Evolutionary conservation across 2,113 vertebrate genomes (phyloP).

Genomic region (Elachura formosa): DNA sequence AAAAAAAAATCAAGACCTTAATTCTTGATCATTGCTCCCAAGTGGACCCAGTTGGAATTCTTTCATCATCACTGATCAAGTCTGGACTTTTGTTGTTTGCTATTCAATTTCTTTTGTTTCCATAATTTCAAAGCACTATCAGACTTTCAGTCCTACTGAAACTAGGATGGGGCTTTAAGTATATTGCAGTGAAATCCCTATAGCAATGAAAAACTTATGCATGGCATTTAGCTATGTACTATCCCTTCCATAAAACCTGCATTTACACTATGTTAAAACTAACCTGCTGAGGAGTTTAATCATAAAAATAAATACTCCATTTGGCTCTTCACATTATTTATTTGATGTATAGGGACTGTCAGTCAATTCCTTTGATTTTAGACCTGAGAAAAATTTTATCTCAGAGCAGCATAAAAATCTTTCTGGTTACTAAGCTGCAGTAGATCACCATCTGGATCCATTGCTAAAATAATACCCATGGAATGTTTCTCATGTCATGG

Average conservation of each 20-base stretch:
- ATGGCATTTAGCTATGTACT: not conserved
- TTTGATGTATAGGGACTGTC: not conserved
- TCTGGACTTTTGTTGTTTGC: constrained; percentile 68
- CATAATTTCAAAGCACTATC: constrained; percentile 65
- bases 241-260: constrained; percentile 11
- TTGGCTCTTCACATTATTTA: constrained; percentile 10
- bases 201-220: constrained; percentile 29
- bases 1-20: constrained; percentile 45
- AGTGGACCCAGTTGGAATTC: constrained; percentile 53
- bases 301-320: constrained; percentile 13
- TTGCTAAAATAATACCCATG: not conserved
- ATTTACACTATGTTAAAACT: constrained; percentile 41
- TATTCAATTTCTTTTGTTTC: constrained; percentile 69
- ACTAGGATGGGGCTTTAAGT: not conserved
- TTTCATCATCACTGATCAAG: constrained; percentile 63
- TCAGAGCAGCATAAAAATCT: not conserved
- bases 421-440: not conserved
- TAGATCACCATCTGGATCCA: not conserved
- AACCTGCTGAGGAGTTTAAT: constrained; percentile 47
- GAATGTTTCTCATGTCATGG: not conserved
- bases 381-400: not conserved
- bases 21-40: constrained; percentile 67
- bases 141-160: constrained; percentile 50
- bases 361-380: constrained; percentile 4
- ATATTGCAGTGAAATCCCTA: not conserved